Base-by-base conservation (phyloP, 2,797 vertebrate genomes). In the Kryptopterus vitreolus region DNA sequence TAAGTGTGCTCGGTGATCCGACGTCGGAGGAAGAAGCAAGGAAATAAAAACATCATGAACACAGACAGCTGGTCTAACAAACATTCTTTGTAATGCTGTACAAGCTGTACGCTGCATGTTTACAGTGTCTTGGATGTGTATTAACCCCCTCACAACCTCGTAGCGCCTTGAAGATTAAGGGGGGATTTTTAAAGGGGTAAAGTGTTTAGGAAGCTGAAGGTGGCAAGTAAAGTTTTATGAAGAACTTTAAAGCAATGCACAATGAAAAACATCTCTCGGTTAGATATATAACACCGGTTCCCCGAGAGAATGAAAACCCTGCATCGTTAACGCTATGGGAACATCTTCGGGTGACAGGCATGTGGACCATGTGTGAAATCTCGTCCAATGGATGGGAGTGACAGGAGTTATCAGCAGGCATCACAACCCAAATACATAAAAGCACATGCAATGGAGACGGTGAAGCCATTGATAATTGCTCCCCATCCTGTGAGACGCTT, bases 1-100 rank as follows among this genome's bases (percentile, higher is more conserved):
- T 88, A 89, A 87, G 84, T 89, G 86, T 85, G 80, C 79, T 85
- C 86, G 87, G 82, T 81, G 87, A 90, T 90, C 89, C 92, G 92
- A 88, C 88, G 86, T 89, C 87, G 87, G 22, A 68, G 63, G 76
- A 52, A 71, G 62, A 57, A 83, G 46, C 48, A 38, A 58, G 57
- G 29, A 84, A 85, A 86, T 85, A 85, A 80, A 83, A 66, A 80
- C 61, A 80, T 43, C 84, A 84, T 20, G 33, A 68, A 48, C 86
- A 75, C 82, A 80, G 80, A 86, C 85, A 82, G 65, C 31, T 72
- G 22, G 48, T 53, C 10, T 61, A 55, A 68, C 57, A 77, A 83
- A 81, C 55, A 81, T 35, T 10, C 22, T 20, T 63, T 24, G 8
- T 24, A 35, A 59, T 38, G 57, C 31, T 38, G n/a, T 31, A 9